Percentiles rank a stretch among this genome's conserved stretches.
phyloP scores from a whole-genome alignment of 2,113 vertebrate genomes.

The Dinomys branickii region DNA sequence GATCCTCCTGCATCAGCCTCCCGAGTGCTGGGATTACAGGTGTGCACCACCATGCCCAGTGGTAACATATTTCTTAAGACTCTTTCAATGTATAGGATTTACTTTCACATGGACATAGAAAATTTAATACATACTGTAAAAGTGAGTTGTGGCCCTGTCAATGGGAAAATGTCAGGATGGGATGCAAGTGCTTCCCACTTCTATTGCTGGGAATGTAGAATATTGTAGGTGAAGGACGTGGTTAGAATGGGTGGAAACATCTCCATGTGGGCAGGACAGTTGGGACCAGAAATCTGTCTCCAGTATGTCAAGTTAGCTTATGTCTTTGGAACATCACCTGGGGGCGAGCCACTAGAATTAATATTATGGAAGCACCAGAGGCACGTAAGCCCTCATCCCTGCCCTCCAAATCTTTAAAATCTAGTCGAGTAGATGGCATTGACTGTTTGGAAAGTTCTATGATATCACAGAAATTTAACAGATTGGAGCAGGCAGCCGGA shows the following conservation, averaged over 20 bases:
- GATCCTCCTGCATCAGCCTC: too few species aligned
- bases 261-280: not conserved
- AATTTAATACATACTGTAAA: not conserved
- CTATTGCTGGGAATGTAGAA: not conserved
- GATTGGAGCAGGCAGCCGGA: not conserved
- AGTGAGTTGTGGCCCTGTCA: not conserved
- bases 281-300: not conserved
- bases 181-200: not conserved
- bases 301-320: not conserved
- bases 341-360: not conserved
- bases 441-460: not conserved
- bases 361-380: not conserved
- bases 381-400: not conserved
- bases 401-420: not conserved
- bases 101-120: not conserved
- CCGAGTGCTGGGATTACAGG: too few species aligned
- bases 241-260: not conserved
- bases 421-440: not conserved
- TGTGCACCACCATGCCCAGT: not conserved
- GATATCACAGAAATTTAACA: constrained; percentile 10
- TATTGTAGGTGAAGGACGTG: not conserved
- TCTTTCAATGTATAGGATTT: not conserved
- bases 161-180: not conserved
- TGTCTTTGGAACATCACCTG: not conserved
- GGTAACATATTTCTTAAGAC: not conserved